Conservation (phyloP, 2,888 invertebrate species). For the Megalurothrips usitatus region DNA sequence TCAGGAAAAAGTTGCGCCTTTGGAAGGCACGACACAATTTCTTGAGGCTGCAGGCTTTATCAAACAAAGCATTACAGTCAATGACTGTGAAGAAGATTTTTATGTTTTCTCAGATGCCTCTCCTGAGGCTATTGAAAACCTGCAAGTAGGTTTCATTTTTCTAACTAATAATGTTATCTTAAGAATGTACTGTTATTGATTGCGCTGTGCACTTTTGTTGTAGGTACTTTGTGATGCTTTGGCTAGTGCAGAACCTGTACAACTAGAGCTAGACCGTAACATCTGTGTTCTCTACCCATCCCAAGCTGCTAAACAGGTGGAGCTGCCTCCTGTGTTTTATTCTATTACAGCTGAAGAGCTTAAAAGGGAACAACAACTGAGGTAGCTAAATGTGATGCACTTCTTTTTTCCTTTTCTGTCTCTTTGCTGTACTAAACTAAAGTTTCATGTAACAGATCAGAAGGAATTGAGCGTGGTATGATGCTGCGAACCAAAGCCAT, state of each 20-base stretch:
- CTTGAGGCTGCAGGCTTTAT: conserved; percentile 78
- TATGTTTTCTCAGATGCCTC: conserved; percentile 61
- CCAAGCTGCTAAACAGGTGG: conserved; percentile 62
- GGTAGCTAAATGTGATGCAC: conserved; percentile 47
- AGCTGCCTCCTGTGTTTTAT: conserved; percentile 82
- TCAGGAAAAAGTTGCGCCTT: conserved; percentile 69
- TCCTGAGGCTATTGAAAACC: conserved; percentile 53
- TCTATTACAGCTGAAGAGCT: conserved; percentile 75
- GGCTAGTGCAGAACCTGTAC: conserved; percentile 72
- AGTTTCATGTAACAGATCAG: conserved; percentile 52
- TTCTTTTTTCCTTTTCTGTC: neutral
- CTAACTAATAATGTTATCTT: conserved; percentile 21
- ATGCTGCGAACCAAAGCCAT: conserved; percentile 90
- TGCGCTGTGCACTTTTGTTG: conserved; percentile 41
- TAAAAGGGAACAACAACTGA: conserved; percentile 72
- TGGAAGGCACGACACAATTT: conserved; percentile 78
- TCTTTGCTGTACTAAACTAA: conserved; percentile 27
- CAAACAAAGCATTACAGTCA: conserved; percentile 53
- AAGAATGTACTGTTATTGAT: conserved; percentile 24
- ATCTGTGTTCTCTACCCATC: conserved; percentile 76
- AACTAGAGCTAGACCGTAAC: conserved; percentile 78
- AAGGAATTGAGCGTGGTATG: conserved; percentile 73
- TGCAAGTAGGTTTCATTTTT: conserved; percentile 49
- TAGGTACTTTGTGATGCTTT: conserved; percentile 71
- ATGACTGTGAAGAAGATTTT: conserved; percentile 61